Conservation (phyloP, 2,113 vertebrate genomes). For the Leucopsar rothschildi region DNA sequence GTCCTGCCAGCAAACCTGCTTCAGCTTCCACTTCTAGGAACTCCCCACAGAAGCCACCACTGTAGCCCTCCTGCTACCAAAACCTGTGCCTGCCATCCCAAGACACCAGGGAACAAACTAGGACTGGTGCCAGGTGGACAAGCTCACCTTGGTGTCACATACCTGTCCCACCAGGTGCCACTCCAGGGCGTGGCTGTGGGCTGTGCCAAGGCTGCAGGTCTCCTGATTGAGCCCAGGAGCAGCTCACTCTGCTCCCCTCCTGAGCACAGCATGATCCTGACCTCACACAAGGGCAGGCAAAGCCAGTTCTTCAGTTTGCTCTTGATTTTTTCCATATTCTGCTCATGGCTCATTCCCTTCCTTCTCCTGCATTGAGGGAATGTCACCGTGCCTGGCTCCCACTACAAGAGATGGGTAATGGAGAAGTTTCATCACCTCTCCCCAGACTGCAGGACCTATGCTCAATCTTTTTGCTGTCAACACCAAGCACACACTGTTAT, state of each 20-base stretch:
- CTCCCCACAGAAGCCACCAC: background rate
- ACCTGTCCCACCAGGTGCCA: fast-evolving
- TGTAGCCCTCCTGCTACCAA: fast-evolving
- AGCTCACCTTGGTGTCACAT: fast-evolving
- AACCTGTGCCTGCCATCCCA: background rate
- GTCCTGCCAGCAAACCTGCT: background rate
- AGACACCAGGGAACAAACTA: too few relatives aligned
- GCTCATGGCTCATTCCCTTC: background rate
- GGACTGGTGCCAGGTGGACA: background rate
- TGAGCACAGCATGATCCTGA: fast-evolving
- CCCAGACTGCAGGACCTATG: background rate
- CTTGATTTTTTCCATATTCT: constrained; percentile 17
- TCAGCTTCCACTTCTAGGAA: background rate
- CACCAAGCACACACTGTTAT: constrained; percentile 23
- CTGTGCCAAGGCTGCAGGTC: fast-evolving
- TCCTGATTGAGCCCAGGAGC: background rate
- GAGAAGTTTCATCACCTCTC: constrained; percentile 53
- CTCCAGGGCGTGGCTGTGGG: fast-evolving
- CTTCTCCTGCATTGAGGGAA: background rate
- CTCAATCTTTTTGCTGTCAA: constrained; percentile 49
- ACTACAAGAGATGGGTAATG: constrained; percentile 6
- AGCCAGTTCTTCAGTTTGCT: background rate
- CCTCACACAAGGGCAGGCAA: background rate
- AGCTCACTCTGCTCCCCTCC: background rate
- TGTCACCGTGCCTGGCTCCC: background rate